A percentile compares a stretch with the other conserved stretches of the same genome.
Conservation (phyloP, 2,888 invertebrate species). For the Ophion obscuratus region DNA sequence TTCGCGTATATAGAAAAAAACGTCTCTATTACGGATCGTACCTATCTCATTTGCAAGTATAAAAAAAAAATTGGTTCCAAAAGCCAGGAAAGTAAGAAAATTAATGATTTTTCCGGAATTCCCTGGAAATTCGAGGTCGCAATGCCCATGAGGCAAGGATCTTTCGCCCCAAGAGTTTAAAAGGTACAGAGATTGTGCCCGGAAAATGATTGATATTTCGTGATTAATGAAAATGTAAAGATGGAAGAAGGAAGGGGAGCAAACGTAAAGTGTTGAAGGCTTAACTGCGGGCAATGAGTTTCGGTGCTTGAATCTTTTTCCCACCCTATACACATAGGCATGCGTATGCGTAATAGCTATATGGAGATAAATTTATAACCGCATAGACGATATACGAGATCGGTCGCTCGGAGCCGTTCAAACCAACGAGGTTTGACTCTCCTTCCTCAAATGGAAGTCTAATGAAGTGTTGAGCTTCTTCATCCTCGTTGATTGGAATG, state of each 20-base stretch:
- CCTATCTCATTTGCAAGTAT: no score
- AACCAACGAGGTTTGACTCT: constrained; percentile 56
- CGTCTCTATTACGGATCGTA: no score
- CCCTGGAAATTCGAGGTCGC: no score
- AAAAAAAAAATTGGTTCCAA: no score
- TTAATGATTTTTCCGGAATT: no score
- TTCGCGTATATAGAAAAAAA: no score
- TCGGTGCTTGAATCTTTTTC: constrained; percentile 33
- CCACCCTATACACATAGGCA: neutral
- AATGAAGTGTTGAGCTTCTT: constrained; percentile 68
- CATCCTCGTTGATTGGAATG: constrained; percentile 70
- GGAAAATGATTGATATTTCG: constrained; percentile 54
- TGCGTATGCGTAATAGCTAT: constrained; percentile 14
- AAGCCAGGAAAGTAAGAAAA: no score
- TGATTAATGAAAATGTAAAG: constrained; percentile 4
- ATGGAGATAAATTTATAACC: constrained; percentile 10
- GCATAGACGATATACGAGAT: neutral
- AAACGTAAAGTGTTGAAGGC: constrained; percentile 40
- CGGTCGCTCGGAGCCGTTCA: constrained; percentile 43
- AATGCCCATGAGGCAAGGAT: no score
- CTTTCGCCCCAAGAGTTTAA: neutral
- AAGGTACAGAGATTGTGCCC: neutral
- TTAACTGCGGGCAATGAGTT: constrained; percentile 43
- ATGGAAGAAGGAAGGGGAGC: neutral
- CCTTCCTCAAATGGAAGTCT: constrained; percentile 68